Evolutionary conservation across 1,140 invertebrate genomes (phyloP), one percentile per base, ranked within the genome.

Genomic region (Uloborus diversus): DNA sequence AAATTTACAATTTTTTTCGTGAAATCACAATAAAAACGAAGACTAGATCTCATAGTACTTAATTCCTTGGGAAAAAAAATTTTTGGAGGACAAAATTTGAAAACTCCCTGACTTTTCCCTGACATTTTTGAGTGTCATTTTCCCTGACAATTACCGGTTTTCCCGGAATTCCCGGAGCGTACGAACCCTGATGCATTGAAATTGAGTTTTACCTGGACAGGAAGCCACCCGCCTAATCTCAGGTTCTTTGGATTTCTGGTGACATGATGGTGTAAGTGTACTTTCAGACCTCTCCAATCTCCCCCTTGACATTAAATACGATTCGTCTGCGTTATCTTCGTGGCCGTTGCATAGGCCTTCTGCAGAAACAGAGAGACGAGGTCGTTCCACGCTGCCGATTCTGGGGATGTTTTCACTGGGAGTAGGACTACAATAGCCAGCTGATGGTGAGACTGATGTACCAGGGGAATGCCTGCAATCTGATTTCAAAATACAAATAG

Each of bases 161-260:
- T n/a, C n/a, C n/a, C n/a, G n/a, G n/a, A n/a, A n/a, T n/a, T n/a
- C n/a, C n/a, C n/a, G n/a, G n/a, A n/a, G n/a, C n/a, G n/a, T n/a
- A n/a, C n/a, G n/a, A n/a, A n/a, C n/a, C n/a, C n/a, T n/a, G n/a
- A n/a, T n/a, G n/a, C n/a, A n/a, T n/a, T n/a, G n/a, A n/a, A n/a
- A n/a, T n/a, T n/a, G n/a, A n/a, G n/a, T n/a, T 28, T 86, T 85
- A 88, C 87, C 81, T 84, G 88, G 83, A 87, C 88, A 86, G 84
- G 88, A 83, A 84, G 86, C 85, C 17, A 87, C 86, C 75, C 88
- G 81, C 13, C 87, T 85, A 81, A 88, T 86, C 80, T 81, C 79
- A 28, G 61, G 35, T 35, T 76, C 78, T 70, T 68, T 80, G 13
- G 66, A 47, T 37, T 76, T 82, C 9, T 75, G 61, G 14, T 73